A percentile compares a stretch with the other conserved stretches of the same genome.
phyloP scores from a whole-genome alignment of 2,888 invertebrate species.

The Cephus pulcher region DNA sequence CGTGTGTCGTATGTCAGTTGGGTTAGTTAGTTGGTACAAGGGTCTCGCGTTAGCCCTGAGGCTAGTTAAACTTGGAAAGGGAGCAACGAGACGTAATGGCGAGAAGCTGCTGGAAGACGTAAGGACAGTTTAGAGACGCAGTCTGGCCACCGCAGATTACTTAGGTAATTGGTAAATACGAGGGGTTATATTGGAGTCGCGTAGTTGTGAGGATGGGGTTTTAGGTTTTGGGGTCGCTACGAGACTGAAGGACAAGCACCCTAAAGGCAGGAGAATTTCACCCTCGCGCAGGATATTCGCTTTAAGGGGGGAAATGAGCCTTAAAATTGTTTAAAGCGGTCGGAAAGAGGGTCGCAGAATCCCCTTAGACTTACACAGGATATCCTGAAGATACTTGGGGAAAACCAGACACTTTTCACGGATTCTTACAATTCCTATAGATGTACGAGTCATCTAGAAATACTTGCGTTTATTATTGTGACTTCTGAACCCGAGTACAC shows the following conservation, averaged over 20 bases:
- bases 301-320: conserved; percentile 66
- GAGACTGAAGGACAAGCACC: neutral
- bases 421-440: neutral
- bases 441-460: neutral
- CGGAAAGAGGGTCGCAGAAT: conserved; percentile 52
- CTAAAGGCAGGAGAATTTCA: conserved; percentile 25
- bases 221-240: conserved; percentile 25
- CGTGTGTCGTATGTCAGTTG: neutral
- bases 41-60: conserved; percentile 38
- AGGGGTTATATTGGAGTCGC: conserved; percentile 51
- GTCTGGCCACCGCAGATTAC: conserved; percentile 63
- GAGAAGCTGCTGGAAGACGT: conserved; percentile 37
- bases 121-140: conserved; percentile 53
- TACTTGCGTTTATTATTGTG: neutral
- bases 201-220: conserved; percentile 53
- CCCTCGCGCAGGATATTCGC: conserved; percentile 59
- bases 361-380: conserved; percentile 43
- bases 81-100: conserved; percentile 24
- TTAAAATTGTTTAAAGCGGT: conserved; percentile 67
- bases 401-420: conserved; percentile 43
- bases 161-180: conserved; percentile 67
- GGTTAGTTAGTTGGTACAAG: neutral
- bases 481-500: neutral
- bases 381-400: conserved; percentile 29
- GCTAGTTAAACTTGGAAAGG: conserved; percentile 42